Conservation (phyloP, 2,888 invertebrate species). For the Syritta pipiens region DNA sequence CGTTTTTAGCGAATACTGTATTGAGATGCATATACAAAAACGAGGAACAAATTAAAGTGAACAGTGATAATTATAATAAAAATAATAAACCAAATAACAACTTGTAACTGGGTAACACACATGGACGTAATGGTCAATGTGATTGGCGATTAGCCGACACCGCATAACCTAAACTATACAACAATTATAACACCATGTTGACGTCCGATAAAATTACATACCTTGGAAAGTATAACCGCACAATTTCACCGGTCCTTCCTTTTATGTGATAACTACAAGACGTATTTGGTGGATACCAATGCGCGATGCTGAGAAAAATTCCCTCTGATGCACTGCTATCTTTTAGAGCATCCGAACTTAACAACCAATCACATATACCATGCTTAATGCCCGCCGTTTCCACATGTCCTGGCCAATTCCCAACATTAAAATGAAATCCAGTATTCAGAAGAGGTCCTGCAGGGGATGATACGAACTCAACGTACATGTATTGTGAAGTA, state of each 20-base stretch:
- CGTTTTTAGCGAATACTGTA: too few species aligned
- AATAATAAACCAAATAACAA: too few species aligned
- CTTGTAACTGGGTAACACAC: too few species aligned
- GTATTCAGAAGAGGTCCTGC: constrained; percentile 94
- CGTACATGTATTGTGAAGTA: constrained; percentile 92
- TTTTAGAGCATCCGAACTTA: constrained; percentile 89
- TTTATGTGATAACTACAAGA: constrained; percentile 94
- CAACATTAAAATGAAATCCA: constrained; percentile 96
- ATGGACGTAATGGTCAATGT: too few species aligned
- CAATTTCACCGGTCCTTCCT: constrained; percentile 91
- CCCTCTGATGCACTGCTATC: constrained; percentile 91
- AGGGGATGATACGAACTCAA: constrained; percentile 93
- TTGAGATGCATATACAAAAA: too few species aligned
- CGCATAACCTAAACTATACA: too few species aligned
- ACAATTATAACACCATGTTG: too few species aligned
- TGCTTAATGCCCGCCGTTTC: constrained; percentile 92
- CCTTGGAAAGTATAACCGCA: constrained; percentile 94
- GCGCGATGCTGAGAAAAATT: constrained; percentile 93
- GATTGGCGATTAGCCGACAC: too few species aligned
- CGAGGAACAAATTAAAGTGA: too few species aligned
- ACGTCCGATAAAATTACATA: too few species aligned
- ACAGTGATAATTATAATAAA: too few species aligned
- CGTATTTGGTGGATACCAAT: constrained; percentile 96
- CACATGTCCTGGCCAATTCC: constrained; percentile 95
- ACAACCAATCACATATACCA: constrained; percentile 93